phyloP scores from a whole-genome alignment of 1,140 invertebrate genomes.

The Lordiphosa mommai region DNA sequence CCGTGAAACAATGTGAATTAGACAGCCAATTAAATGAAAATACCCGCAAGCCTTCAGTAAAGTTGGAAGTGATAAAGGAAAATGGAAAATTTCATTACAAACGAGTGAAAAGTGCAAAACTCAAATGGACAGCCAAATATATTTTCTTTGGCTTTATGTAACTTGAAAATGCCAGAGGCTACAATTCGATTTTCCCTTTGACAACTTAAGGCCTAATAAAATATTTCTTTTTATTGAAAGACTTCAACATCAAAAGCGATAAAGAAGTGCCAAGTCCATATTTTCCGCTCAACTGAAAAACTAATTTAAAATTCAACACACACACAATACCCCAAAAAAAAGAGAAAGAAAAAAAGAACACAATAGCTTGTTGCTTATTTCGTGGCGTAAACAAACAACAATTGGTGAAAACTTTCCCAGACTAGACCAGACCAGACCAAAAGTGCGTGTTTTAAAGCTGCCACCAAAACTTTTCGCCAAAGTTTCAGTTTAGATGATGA shows the following conservation, averaged over 20 bases:
- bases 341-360: neutral
- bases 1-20: conserved; percentile 15
- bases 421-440: conserved; percentile 10
- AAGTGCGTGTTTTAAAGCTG: conserved; percentile 26
- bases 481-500: conserved; percentile 5
- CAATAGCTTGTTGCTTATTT: conserved; percentile 9
- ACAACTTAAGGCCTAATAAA: conserved; percentile 52
- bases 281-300: conserved; percentile 15
- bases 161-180: conserved; percentile 28
- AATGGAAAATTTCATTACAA: conserved; percentile 59
- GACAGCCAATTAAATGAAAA: conserved; percentile 63
- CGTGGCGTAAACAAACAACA: neutral
- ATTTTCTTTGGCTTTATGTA: conserved; percentile 39
- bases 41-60: conserved; percentile 23
- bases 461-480: conserved; percentile 5
- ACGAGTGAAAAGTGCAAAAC: conserved; percentile 5
- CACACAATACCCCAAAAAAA: conserved; percentile 1
- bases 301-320: conserved; percentile 46
- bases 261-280: conserved; percentile 10
- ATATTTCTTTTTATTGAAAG: conserved; percentile 51
- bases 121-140: conserved; percentile 57
- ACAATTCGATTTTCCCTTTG: conserved; percentile 19
- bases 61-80: conserved; percentile 7
- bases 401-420: neutral
- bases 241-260: conserved; percentile 33